Percentiles rank a stretch among this genome's conserved stretches.
Conservation (phyloP, 2,113 vertebrate genomes). For the Macaca mulatta region DNA sequence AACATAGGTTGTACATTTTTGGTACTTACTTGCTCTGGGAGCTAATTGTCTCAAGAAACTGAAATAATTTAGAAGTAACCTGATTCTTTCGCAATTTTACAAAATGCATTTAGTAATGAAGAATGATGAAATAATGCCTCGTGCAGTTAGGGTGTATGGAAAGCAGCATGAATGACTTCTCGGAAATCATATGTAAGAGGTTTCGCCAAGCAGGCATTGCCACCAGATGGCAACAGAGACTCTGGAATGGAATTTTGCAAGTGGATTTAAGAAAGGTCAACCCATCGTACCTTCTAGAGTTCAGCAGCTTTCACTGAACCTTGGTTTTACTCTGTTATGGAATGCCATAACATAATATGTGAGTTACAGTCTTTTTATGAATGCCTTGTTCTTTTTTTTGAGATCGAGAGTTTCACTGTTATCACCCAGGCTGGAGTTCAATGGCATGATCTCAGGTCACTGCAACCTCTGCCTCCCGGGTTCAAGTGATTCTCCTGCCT, state of each 20-base stretch:
- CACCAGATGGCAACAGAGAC: conserved; percentile 60
- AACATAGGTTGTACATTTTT: neutral
- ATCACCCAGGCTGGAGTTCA: too few species aligned
- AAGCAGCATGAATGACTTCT: conserved; percentile 19
- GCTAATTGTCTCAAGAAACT: conserved; percentile 31
- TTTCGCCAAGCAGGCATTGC: neutral
- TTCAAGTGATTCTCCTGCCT: too few species aligned
- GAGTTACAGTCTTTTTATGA: neutral
- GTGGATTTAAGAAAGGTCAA: fast-evolving
- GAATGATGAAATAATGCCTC: conserved; percentile 38
- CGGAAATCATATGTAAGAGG: neutral
- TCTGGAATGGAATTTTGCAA: neutral
- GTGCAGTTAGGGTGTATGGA: neutral
- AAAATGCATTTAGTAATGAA: conserved; percentile 25
- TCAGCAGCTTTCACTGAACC: neutral
- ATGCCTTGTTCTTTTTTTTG: neutral
- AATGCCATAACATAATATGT: neutral
- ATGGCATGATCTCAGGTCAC: too few species aligned
- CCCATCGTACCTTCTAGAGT: neutral
- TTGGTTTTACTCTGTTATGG: neutral
- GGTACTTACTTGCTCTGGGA: neutral
- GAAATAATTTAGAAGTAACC: conserved; percentile 11
- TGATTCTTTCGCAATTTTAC: neutral
- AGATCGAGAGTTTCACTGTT: too few species aligned
- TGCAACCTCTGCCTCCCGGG: fast-evolving